Evolutionary conservation across 2,888 invertebrate species (phyloP), one percentile per base, ranked within the genome.

Genomic region (Tyria jacobaeae): DNA sequence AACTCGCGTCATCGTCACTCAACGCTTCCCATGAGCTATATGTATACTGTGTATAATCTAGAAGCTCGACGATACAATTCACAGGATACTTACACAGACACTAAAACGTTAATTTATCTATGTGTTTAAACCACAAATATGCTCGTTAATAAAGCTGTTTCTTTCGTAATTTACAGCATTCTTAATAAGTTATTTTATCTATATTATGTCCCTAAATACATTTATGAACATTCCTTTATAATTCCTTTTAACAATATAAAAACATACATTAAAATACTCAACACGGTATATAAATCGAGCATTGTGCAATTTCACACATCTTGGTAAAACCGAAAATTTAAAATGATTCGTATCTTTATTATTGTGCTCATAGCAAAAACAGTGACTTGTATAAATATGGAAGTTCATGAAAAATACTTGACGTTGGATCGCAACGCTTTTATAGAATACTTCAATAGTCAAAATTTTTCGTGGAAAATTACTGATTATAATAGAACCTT

Each of bases 371-470:
- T 66, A 21, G 24, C 53, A 7, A 41, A 37, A 17, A 25, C 62
- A 25, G 37, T 24, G 4, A 12, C 21, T 7, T 47, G 66, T 2
- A 9, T 9, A 10, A 44, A 67, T 17, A 27, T 52, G 41, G 56
- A 58, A 9, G 6, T 67, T 15, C 48, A 66, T 1, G 25, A 31
- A 1, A 59, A 49, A 14, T 62, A 47, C 35, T 21, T 3, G 47
- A 58, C 37, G 1, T 60, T 68, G 60, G 17, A 68, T 7, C 37
- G 4, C 12, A 39, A 58, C 21, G 47, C 62, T 2, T 73, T 73
- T 37, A 51, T 73, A n/a, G 44, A 74, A n/a, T 61, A 71, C 31
- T 73, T 74, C 47, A 73, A 73, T 37, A 49, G n/a, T 5, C 62
- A 59, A 15, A n/a, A 64, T 44, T 57, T 58, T 39, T 60, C 75